Conservation (phyloP, 2,888 invertebrate species). For the Tachina grossa region DNA sequence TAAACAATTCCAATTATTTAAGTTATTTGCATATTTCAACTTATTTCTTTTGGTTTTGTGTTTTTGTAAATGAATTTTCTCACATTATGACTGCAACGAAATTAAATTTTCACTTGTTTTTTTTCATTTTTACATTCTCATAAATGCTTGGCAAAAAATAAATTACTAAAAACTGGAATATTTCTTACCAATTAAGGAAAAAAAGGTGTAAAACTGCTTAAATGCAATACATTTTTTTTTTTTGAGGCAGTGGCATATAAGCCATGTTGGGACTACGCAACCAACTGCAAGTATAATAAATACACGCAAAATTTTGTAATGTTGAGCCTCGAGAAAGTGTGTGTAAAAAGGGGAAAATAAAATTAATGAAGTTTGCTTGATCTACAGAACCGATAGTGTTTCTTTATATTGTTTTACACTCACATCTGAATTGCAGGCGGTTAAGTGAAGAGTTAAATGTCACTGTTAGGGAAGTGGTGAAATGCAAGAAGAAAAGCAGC, state of each 20-base stretch:
- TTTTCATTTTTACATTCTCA: slow-evolving; percentile 26
- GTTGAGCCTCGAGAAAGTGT: background rate
- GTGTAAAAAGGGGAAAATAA: slow-evolving; percentile 13
- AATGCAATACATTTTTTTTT: slow-evolving; percentile 35
- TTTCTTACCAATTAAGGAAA: slow-evolving; percentile 5
- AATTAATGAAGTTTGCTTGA: slow-evolving; percentile 37
- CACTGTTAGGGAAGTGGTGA: slow-evolving; percentile 21
- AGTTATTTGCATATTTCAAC: slow-evolving; percentile 43
- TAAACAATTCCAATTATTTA: slow-evolving; percentile 5
- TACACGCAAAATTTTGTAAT: slow-evolving; percentile 16
- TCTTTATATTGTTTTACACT: slow-evolving; percentile 23
- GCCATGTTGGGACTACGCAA: slow-evolving; percentile 1
- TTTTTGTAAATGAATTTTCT: slow-evolving; percentile 34
- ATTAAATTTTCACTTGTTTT: slow-evolving; percentile 76
- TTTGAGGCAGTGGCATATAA: background rate
- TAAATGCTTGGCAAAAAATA: background rate
- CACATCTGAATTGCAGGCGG: background rate
- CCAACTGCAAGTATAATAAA: slow-evolving; percentile 16
- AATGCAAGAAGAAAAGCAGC: slow-evolving; percentile 18
- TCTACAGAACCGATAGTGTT: slow-evolving; percentile 22
- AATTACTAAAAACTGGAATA: background rate
- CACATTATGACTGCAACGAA: slow-evolving; percentile 66
- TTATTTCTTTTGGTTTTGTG: slow-evolving; percentile 10
- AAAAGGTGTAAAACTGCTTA: slow-evolving; percentile 55
- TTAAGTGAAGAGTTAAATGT: slow-evolving; percentile 44